Evolutionary conservation across 2,888 invertebrate genomes (phyloP), one percentile per base, ranked within the genome.

Genomic region (Isotomurus palustris): DNA sequence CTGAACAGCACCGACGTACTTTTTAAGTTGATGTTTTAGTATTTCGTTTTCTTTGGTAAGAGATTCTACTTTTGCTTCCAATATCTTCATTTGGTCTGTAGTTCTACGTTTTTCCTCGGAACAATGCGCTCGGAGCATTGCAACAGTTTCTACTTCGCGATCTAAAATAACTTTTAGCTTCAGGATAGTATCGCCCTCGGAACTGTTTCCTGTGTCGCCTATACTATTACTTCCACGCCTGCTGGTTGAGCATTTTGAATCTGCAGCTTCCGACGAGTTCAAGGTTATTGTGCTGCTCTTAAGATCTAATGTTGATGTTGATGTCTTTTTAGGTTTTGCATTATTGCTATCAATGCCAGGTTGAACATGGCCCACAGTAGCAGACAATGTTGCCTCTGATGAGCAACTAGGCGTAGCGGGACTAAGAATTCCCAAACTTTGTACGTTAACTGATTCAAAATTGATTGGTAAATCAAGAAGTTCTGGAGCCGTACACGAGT

Each of bases 1-100:
- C 78, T 90, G 88, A 36, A 92, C 87, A n/a, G 91, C 91, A 52
- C 86, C 86, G 68, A 91, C 85, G 75, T 92, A 92, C 72, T 88
- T 88, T 69, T 86, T 83, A 57, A 92, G 75, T 73, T 92, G 91
- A 70, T 88, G 87, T 72, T 90, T 87, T 68, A 92, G 77, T 65
- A 86, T 78, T 64, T 87, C 87, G 76, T 91, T 91, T 76, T 92
- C 91, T 72, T 88, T 87, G 72, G 58, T 83, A 50, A 86, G 74
- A 68, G 84, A 80, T 72, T 83, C 79, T 48, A 85, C 75, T 67
- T 82, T 81, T 67, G 73, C 70, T 41, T 75, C 73, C 22, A 77
- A 72, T 45, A 75, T 74, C 53, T 78, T 77, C 19, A 73, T 70
- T 56, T 77, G 77, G 27, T 74, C 73, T 32, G 70, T 64, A 32